A percentile compares a stretch with the other conserved stretches of the same genome.
These are phyloP conservation scores for Macquaria australasica DNA, from an alignment of 2,113 vertebrate genomes.

Conservation along the genomic window DNA sequence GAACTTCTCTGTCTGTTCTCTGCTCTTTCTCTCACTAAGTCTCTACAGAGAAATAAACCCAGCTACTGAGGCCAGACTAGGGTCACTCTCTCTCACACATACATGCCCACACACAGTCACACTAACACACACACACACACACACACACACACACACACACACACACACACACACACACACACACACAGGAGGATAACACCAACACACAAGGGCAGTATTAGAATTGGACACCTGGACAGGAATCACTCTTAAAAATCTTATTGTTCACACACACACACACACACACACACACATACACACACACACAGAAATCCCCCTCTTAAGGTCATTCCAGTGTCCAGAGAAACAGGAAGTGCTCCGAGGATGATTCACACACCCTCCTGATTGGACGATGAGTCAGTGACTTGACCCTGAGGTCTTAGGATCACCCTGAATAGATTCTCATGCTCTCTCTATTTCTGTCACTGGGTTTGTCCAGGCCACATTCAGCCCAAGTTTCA, in stretches of 20 bases:
- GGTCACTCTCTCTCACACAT: constrained; percentile 3
- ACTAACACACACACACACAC: neutral
- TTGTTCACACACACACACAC: neutral
- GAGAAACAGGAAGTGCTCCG: constrained; percentile 71
- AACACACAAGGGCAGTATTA: neutral
- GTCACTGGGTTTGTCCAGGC: neutral
- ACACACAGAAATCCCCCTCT: constrained; percentile 9
- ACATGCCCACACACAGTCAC: neutral
- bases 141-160: constrained; percentile 1
- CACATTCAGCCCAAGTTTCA: neutral
- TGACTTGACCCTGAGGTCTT: constrained; percentile 40
- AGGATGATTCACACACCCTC: constrained; percentile 69
- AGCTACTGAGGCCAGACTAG: constrained; percentile 6
- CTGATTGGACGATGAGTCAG: constrained; percentile 50
- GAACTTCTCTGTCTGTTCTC: constrained; percentile 19
- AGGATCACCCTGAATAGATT: constrained; percentile 5
- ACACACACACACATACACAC: neutral
- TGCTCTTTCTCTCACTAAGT: neutral
- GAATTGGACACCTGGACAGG: neutral
- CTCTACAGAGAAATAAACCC: neutral
- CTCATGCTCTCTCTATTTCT: constrained; percentile 32
- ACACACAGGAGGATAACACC: neutral
- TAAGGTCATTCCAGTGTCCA: constrained; percentile 16
- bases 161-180: neutral
- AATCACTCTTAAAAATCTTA: neutral